Percentiles rank a stretch among this genome's conserved stretches.
Evolutionary conservation across 2,797 vertebrate species (phyloP).

Genomic region (Neopelma chrysocephalum): DNA sequence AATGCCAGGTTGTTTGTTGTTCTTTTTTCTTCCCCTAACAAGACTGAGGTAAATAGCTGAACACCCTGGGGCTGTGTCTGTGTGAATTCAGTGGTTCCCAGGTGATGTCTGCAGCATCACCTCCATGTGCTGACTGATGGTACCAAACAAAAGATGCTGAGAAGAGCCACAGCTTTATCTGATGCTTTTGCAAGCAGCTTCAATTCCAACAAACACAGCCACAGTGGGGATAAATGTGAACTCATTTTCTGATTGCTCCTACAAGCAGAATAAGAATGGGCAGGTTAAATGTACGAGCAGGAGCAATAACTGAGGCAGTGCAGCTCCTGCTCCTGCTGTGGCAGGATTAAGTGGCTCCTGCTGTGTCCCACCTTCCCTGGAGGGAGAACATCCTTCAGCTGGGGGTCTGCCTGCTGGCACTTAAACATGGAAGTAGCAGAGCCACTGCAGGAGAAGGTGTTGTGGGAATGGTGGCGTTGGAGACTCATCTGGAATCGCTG

Average conservation of each 20-base stretch:
- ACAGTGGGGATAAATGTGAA: neutral
- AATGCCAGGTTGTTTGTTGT: too few species aligned
- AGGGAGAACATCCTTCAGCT: neutral
- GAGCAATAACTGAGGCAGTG: neutral
- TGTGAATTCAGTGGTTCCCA: neutral
- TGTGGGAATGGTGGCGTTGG: neutral
- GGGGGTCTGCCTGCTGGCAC: neutral
- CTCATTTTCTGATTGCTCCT: neutral
- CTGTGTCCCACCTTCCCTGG: neutral
- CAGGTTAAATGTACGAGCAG: neutral
- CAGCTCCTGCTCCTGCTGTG: neutral
- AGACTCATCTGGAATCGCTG: accelerated
- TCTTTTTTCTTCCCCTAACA: neutral
- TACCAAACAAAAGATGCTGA: neutral
- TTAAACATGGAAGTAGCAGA: neutral
- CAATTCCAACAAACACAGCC: neutral
- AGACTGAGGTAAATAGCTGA: neutral
- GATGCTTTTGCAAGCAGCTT: neutral
- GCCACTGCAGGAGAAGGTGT: neutral
- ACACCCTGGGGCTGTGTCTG: neutral
- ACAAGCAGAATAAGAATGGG: neutral
- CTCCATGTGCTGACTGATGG: neutral
- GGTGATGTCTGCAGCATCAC: neutral
- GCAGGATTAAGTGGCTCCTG: neutral
- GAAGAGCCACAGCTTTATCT: neutral